Conservation (phyloP, 2,888 invertebrate species). For the Ethmia dodecea region DNA sequence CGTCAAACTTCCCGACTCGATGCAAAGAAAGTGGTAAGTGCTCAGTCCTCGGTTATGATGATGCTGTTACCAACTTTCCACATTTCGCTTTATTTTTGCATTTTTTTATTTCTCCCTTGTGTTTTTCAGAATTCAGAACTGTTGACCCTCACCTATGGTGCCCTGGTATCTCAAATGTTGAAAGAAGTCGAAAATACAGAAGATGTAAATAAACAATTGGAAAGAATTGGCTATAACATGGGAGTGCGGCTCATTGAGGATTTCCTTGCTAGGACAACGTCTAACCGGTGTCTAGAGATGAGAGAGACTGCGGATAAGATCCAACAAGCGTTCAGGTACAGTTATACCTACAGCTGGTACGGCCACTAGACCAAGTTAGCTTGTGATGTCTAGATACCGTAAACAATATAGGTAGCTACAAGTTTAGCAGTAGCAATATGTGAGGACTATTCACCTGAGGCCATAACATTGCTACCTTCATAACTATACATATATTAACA, state of each 20-base stretch:
- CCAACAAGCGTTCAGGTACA: constrained; percentile 82
- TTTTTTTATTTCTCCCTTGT: constrained; percentile 4
- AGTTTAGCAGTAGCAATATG: too few species aligned
- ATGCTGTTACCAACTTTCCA: too few species aligned
- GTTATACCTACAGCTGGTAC: not conserved
- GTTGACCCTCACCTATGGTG: constrained; percentile 98
- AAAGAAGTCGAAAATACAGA: constrained; percentile 98
- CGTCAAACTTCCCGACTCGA: constrained; percentile 83
- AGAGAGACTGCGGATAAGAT: constrained; percentile 98
- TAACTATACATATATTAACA: too few species aligned
- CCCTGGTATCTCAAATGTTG: constrained; percentile 96
- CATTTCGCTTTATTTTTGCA: too few species aligned
- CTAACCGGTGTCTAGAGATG: constrained; percentile 95
- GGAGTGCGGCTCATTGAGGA: constrained; percentile 98
- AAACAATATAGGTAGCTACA: too few species aligned
- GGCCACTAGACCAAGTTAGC: too few species aligned
- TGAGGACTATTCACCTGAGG: too few species aligned
- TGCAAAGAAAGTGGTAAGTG: constrained; percentile 87
- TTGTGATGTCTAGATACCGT: too few species aligned
- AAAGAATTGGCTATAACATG: constrained; percentile 98
- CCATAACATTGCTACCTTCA: too few species aligned
- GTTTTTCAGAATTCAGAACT: constrained; percentile 92
- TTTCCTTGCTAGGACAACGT: constrained; percentile 93
- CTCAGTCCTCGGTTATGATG: too few species aligned
- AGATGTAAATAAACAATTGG: constrained; percentile 98